These are phyloP conservation scores for Gari tellinella DNA, from an alignment of 2,888 invertebrate genomes.

Conservation along the genomic window DNA sequence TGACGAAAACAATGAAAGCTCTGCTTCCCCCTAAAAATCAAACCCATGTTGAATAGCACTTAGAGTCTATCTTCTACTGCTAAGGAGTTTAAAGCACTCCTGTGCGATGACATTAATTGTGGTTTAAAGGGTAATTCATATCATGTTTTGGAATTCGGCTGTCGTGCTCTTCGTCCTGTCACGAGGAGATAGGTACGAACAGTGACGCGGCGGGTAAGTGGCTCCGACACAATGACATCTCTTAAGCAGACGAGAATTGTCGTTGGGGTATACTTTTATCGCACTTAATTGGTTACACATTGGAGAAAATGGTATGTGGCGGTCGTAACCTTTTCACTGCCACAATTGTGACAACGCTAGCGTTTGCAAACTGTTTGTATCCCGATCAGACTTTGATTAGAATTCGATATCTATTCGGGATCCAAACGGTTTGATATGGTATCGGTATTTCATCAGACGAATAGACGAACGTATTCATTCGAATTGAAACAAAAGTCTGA, in stretches of 20 bases:
- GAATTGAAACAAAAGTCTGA: too few relatives aligned
- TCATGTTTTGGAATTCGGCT: constrained; percentile 56
- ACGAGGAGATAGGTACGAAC: constrained; percentile 6
- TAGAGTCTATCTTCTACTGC: constrained; percentile 2
- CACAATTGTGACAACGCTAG: too few relatives aligned
- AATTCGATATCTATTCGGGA: too few relatives aligned
- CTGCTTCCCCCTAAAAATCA: constrained; percentile 25
- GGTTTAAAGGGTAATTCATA: constrained; percentile 66
- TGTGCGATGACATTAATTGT: constrained; percentile 58
- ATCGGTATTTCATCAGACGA: too few relatives aligned
- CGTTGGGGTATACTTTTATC: constrained; percentile 30
- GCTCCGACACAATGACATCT: constrained; percentile 38
- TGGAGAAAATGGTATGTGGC: constrained; percentile 29
- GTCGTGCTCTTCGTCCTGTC: constrained; percentile 21
- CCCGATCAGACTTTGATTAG: neutral
- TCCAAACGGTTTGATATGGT: too few relatives aligned
- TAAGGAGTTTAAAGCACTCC: neutral
- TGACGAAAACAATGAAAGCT: constrained; percentile 9
- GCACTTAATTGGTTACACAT: constrained; percentile 47
- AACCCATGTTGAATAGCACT: constrained; percentile 37
- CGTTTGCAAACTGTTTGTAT: too few relatives aligned
- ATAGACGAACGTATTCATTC: too few relatives aligned
- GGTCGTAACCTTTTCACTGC: constrained; percentile 7
- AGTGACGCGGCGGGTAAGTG: constrained; percentile 18
- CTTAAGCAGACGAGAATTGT: constrained; percentile 30